Evolutionary conservation across 2,113 vertebrate genomes (phyloP), one percentile per base, ranked within the genome.

Genomic region (Charina bottae): DNA sequence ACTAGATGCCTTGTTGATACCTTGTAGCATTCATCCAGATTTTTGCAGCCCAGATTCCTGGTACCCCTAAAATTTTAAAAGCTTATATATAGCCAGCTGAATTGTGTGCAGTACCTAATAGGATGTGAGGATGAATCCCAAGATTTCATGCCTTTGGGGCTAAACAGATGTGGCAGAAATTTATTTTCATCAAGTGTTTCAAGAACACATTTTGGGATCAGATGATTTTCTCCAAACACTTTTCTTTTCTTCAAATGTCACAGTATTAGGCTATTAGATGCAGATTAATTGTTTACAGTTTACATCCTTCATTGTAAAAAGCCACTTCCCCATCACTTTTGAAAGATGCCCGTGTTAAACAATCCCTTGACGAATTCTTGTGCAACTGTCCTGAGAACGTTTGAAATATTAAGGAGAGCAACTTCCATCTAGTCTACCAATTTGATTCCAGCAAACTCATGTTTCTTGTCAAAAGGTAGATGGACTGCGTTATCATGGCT

Each of bases 331-430:
- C 28, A 55, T 92, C 93, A 90, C 49, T 90, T 95, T 68, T 88
- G 91, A 95, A 94, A 93, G 59, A 89, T 9, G 37, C 33, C 83
- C 86, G 92, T 58, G 58, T 88, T 94, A 92, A 93, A n/a, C 86
- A 94, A 26, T 89, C 93, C 89, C 91, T 92, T 95, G 88, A 95
- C 93, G 37, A 64, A 87, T 92, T 49, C 54, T 0, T 10, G 85
- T 92, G 91, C 96, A 89, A 88, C 91, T 90, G 49, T 90, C 62
- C 78, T 23, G 19, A 58, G 58, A 68, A 92, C 60, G 83, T 87
- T 93, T 95, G 94, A 96, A 95, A 94, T 95, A 95, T 96, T 95
- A 94, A 95, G 88, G 93, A 93, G 62, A 83, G 26, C 60, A 58
- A 26, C 89, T 92, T 93, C 92, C 78, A 86, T 94, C 87, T 89